A percentile compares a stretch with the other conserved stretches of the same genome.
phyloP scores from a whole-genome alignment of 2,888 invertebrate species.

The Monoplex corrugatus region DNA sequence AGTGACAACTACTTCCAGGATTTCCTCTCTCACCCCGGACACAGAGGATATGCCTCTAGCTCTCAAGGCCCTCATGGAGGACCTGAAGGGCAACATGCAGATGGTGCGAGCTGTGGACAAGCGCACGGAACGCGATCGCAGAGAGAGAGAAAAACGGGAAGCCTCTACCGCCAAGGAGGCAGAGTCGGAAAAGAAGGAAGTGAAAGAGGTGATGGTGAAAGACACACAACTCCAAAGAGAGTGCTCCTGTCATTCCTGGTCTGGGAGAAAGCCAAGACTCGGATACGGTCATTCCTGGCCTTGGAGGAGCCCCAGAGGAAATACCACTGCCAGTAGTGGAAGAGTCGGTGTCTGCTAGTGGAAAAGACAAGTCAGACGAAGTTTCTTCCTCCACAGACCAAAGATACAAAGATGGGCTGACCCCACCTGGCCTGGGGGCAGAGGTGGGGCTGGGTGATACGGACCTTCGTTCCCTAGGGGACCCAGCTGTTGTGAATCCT shows the following conservation, averaged over 20 bases:
- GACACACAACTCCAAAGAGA: neutral
- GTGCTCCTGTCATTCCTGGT: neutral
- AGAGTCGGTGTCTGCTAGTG: no score
- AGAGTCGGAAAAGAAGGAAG: conserved; percentile 46
- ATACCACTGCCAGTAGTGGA: no score
- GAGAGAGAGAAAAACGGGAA: conserved; percentile 51
- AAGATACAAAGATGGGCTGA: neutral
- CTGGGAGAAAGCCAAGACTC: conserved; percentile 30
- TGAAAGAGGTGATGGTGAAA: conserved; percentile 33
- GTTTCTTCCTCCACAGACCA: conserved; percentile 30
- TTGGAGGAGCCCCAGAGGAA: no score
- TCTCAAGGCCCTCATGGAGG: conserved; percentile 61
- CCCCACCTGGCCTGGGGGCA: neutral
- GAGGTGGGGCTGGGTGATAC: conserved; percentile 2
- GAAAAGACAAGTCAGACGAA: conserved; percentile 30
- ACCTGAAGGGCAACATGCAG: conserved; percentile 58
- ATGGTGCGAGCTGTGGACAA: conserved; percentile 47
- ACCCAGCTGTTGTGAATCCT: neutral
- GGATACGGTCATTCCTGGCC: no score
- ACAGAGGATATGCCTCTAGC: conserved; percentile 55
- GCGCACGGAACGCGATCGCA: conserved; percentile 49
- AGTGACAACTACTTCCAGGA: conserved; percentile 32
- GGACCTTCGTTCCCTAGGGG: conserved; percentile 13
- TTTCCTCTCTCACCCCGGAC: conserved; percentile 37
- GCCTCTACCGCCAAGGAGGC: conserved; percentile 32